Percentiles rank a stretch among this genome's conserved stretches.
These are phyloP conservation scores for Telenomus remus DNA, from an alignment of 1,140 invertebrate species.

Conservation along the genomic window DNA sequence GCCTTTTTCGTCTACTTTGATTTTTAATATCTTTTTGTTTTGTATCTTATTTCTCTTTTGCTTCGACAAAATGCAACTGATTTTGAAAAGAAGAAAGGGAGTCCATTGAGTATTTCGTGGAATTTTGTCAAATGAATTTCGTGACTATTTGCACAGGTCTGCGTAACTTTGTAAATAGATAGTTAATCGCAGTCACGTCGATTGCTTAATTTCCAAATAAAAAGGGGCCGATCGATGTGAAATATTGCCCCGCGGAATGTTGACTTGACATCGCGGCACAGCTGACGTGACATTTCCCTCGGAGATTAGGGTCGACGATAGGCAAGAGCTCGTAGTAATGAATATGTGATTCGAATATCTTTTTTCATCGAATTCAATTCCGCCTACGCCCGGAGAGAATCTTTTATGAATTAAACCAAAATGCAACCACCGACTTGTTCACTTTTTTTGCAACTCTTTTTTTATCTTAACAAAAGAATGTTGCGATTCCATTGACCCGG, in stretches of 20 bases:
- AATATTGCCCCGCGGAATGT: slow-evolving; percentile 22
- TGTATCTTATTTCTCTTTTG: too few species aligned
- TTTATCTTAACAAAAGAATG: too few species aligned
- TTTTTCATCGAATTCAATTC: slow-evolving; percentile 18
- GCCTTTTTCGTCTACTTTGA: too few species aligned
- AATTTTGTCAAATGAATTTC: too few species aligned
- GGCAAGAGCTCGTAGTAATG: slow-evolving; percentile 22
- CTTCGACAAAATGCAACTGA: too few species aligned
- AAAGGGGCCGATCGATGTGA: slow-evolving; percentile 15
- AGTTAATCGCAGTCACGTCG: slow-evolving; percentile 18
- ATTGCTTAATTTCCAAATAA: slow-evolving; percentile 30
- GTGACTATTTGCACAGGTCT: too few species aligned
- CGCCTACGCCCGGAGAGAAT: neutral
- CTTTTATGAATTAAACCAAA: neutral
- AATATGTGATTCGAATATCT: slow-evolving; percentile 28
- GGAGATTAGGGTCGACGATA: slow-evolving; percentile 35
- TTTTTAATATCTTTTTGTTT: too few species aligned
- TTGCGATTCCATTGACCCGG: neutral
- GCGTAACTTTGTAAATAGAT: too few species aligned
- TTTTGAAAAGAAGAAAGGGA: too few species aligned
- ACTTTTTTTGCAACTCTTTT: too few species aligned
- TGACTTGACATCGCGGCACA: slow-evolving; percentile 32
- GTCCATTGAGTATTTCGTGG: too few species aligned
- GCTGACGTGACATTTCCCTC: slow-evolving; percentile 31
- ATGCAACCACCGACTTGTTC: too few species aligned